These are phyloP conservation scores for Arge pagana DNA, from an alignment of 2,888 invertebrate genomes.

Conservation along the genomic window DNA sequence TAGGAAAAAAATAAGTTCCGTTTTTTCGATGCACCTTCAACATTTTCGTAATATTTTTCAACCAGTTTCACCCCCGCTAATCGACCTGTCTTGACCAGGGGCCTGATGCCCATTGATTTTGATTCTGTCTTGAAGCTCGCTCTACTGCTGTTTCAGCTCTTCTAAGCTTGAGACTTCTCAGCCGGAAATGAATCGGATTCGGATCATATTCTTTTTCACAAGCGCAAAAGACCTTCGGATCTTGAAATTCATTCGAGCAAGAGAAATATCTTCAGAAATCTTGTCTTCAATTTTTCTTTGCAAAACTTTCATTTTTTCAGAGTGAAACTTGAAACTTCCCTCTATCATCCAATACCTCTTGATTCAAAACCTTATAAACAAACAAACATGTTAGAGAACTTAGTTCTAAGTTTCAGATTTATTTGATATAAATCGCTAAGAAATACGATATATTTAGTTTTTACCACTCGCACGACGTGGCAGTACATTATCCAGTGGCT, in stretches of 20 bases:
- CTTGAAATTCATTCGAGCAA: slow-evolving; percentile 55
- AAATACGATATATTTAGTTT: slow-evolving; percentile 38
- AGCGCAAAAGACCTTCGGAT: slow-evolving; percentile 53
- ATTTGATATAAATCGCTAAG: slow-evolving; percentile 33
- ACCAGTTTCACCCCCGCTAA: slow-evolving; percentile 37
- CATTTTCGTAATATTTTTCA: slow-evolving; percentile 41
- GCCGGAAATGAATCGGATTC: slow-evolving; percentile 53
- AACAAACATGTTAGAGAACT: slow-evolving; percentile 66
- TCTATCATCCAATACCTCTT: slow-evolving; percentile 80
- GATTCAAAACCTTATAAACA: slow-evolving; percentile 84
- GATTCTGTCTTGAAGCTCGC: slow-evolving; percentile 48
- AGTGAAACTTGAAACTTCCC: slow-evolving; percentile 59
- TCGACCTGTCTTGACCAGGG: slow-evolving; percentile 46
- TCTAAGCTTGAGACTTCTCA: slow-evolving; percentile 50
- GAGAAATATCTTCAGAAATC: slow-evolving; percentile 54
- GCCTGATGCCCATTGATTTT: slow-evolving; percentile 45
- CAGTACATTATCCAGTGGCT: slow-evolving; percentile 36
- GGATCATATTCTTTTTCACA: slow-evolving; percentile 59
- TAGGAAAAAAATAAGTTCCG: slow-evolving; percentile 29
- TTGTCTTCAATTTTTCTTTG: slow-evolving; percentile 52
- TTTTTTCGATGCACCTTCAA: slow-evolving; percentile 43
- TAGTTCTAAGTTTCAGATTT: slow-evolving; percentile 42
- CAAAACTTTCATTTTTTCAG: slow-evolving; percentile 53
- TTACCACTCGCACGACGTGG: slow-evolving; percentile 18
- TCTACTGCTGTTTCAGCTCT: slow-evolving; percentile 44